Evolutionary conservation across 2,797 vertebrate species (phyloP).

Genomic region (Phrynocephalus forsythii): DNA sequence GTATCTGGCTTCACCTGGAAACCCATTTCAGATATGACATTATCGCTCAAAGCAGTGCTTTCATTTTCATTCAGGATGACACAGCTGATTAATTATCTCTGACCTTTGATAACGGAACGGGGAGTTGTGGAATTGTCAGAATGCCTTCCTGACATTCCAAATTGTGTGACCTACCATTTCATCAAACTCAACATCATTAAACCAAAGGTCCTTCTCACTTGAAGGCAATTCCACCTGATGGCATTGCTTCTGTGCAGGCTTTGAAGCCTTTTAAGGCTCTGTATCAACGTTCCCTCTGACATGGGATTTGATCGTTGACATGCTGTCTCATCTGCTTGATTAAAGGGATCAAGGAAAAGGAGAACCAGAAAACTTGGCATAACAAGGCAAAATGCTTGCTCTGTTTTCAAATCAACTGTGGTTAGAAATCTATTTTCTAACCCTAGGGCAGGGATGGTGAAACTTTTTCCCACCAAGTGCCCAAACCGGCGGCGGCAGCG

Average conservation of each 20-base stretch:
- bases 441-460: constrained; percentile 25
- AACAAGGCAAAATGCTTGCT: constrained; percentile 37
- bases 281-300: constrained; percentile 42
- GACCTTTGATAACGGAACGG: constrained; percentile 39
- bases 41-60: constrained; percentile 1
- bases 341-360: constrained; percentile 50
- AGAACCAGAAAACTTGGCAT: constrained; percentile 42
- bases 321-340: constrained; percentile 38
- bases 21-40: constrained; percentile 28
- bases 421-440: constrained; percentile 45
- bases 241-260: constrained; percentile 31
- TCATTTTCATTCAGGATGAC: constrained; percentile 7
- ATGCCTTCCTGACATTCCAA: constrained; percentile 53
- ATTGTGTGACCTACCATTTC: constrained; percentile 47
- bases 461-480: too few relatives aligned
- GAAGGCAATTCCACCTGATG: constrained; percentile 38
- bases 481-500: too few relatives aligned
- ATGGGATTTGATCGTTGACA: constrained; percentile 49
- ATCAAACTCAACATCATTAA: constrained; percentile 60
- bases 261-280: constrained; percentile 44
- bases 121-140: constrained; percentile 37
- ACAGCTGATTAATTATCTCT: constrained; percentile 47
- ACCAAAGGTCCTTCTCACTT: constrained; percentile 53
- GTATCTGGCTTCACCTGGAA: neutral
- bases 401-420: constrained; percentile 58